These are phyloP conservation scores for Dolichotis patagonum DNA, from an alignment of 2,113 vertebrate species.

Conservation along the genomic window DNA sequence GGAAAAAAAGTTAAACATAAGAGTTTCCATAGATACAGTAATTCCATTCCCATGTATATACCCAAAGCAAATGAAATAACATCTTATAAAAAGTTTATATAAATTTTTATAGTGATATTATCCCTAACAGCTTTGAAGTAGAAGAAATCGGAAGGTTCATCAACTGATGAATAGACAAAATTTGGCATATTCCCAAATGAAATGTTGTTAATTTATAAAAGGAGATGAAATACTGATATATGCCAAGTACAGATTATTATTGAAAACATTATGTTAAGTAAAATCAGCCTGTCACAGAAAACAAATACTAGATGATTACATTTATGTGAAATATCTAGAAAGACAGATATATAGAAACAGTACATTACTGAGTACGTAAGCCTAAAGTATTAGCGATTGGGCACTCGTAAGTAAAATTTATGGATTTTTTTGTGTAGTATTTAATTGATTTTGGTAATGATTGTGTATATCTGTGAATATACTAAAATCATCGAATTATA, in stretches of 20 bases:
- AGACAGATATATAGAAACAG: neutral
- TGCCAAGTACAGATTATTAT: neutral
- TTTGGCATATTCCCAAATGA: neutral
- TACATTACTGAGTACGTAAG: neutral
- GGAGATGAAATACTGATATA: neutral
- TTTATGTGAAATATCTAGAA: neutral
- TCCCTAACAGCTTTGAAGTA: neutral
- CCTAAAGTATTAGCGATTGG: neutral
- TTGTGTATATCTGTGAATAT: neutral
- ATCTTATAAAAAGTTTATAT: neutral
- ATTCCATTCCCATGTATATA: neutral
- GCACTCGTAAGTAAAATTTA: neutral
- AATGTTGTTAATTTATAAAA: neutral
- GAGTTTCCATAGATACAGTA: neutral
- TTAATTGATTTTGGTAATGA: neutral
- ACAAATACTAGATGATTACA: neutral
- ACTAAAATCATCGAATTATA: neutral
- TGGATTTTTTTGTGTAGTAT: neutral
- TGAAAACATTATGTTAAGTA: neutral
- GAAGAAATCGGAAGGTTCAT: neutral
- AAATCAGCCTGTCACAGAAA: neutral
- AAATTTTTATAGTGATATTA: neutral
- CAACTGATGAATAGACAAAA: neutral
- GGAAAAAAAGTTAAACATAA: neutral
- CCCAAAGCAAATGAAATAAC: neutral